Percentiles rank a stretch among this genome's conserved stretches.
Conservation (phyloP, 2,888 invertebrate genomes). For the Philhelius pedissequus region DNA sequence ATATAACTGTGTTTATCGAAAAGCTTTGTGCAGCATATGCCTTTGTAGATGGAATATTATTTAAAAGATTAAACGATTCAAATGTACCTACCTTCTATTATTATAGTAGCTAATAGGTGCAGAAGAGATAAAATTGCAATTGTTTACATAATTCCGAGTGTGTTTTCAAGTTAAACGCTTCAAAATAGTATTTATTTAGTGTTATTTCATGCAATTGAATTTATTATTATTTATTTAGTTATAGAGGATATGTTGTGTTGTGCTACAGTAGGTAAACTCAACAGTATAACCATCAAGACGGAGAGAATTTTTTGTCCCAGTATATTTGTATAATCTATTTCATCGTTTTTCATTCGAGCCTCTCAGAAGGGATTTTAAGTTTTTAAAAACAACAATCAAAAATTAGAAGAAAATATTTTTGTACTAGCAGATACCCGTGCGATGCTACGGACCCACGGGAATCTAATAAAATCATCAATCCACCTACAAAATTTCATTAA, state of each 20-base stretch:
- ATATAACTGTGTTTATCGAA: constrained; percentile 32
- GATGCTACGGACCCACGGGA: too few species aligned
- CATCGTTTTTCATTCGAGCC: too few species aligned
- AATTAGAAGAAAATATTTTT: too few species aligned
- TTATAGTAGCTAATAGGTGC: not conserved
- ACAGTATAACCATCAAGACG: not conserved
- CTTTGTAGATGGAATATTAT: not conserved
- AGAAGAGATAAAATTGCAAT: not conserved
- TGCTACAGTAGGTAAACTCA: not conserved
- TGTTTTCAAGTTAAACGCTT: not conserved
- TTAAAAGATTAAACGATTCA: not conserved
- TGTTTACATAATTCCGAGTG: not conserved
- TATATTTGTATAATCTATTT: too few species aligned
- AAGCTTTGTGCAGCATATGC: constrained; percentile 24
- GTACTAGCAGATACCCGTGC: too few species aligned
- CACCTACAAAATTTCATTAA: too few species aligned
- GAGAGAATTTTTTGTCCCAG: not conserved
- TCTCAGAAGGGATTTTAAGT: too few species aligned
- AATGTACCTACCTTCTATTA: too few species aligned
- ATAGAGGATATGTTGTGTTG: not conserved
- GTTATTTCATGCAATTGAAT: not conserved
- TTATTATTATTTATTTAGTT: not conserved
- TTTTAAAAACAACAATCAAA: too few species aligned
- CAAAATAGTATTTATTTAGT: not conserved
- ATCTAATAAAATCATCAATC: too few species aligned